Base-by-base conservation (phyloP, 2,113 vertebrate genomes). In the Sylvilagus bachmani region DNA sequence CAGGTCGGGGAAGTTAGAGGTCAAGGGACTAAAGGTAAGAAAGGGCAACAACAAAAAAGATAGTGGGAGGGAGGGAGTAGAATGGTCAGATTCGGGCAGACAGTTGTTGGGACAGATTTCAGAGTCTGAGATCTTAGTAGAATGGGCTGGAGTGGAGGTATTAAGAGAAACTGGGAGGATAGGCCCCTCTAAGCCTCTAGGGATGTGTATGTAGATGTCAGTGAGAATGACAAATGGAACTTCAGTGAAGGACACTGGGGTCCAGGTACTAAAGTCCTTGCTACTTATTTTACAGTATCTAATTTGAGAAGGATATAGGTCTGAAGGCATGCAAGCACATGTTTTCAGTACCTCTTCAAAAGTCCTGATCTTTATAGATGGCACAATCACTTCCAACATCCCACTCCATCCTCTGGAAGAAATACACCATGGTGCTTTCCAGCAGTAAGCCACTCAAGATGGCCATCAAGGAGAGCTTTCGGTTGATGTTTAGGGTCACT, bases 401-500 rank as follows among this genome's bases (percentile, higher is more conserved):
- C 98, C 98, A 98, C 4, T 98, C 97, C 81, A 99, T 98, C 81
- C 94, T 98, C 87, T 98, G 97, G 64, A 99, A 98, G 88, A 97
- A 96, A 94, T 94, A 98, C 88, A 99, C 98, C 84, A 98, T 94
- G 25, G 97, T 96, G 49, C 98, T 99, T 98, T 99, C 99, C 19
- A 98, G 94, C 93, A 99, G 96, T 70, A 99, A 98, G 80, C 99
- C 99, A 1, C 98, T 95, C 62, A 98, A 81, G 91, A 99, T 98
- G 0, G 99, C 98, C 96, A 98, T 27, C 92, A 99, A 92, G 4
- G 99, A 98, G 9, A 99, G 96, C 74, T 98, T 97, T 27, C 99
- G 98, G 69, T 97, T 99, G 97, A 99, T 98, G 96, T 99, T 99
- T 93, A 99, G 97, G 44, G 99, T 99, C 97, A 99, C 99, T 99